phyloP scores from a whole-genome alignment of 2,797 vertebrate genomes.

The Myioborus miniatus region DNA sequence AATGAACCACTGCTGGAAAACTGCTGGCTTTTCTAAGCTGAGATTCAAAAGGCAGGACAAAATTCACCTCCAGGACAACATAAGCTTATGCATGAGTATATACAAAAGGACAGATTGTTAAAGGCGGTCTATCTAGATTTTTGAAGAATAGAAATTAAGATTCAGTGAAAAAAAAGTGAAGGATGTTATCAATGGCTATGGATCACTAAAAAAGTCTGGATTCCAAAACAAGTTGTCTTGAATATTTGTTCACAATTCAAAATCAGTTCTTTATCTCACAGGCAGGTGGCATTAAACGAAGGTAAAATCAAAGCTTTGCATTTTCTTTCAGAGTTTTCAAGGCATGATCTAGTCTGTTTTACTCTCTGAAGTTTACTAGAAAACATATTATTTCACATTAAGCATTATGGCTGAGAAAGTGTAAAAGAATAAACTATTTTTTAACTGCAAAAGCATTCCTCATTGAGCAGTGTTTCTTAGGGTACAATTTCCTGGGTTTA shows the following conservation, averaged over 20 bases:
- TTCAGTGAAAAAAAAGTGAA: background rate
- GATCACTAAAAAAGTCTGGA: background rate
- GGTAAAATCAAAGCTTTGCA: background rate
- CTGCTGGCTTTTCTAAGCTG: background rate
- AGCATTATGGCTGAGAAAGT: background rate
- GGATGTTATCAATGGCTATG: background rate
- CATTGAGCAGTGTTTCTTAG: background rate
- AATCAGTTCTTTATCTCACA: conserved; percentile 15
- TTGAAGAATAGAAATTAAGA: background rate
- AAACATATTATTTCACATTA: background rate
- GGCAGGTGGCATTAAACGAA: background rate
- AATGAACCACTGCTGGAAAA: background rate
- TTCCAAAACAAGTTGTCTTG: background rate
- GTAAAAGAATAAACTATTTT: background rate
- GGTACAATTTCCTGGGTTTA: background rate
- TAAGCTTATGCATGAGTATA: background rate
- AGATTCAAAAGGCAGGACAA: background rate
- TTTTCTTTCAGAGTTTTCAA: background rate
- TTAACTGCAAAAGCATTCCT: background rate
- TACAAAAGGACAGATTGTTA: background rate
- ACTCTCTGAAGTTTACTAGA: background rate
- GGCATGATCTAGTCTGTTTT: background rate
- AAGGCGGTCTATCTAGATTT: background rate
- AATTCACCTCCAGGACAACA: background rate
- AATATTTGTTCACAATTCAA: background rate